Percentiles rank a stretch among this genome's conserved stretches.
These are phyloP conservation scores for Oscheius myriophilus DNA, from an alignment of 2,888 invertebrate genomes.

Conservation along the genomic window DNA sequence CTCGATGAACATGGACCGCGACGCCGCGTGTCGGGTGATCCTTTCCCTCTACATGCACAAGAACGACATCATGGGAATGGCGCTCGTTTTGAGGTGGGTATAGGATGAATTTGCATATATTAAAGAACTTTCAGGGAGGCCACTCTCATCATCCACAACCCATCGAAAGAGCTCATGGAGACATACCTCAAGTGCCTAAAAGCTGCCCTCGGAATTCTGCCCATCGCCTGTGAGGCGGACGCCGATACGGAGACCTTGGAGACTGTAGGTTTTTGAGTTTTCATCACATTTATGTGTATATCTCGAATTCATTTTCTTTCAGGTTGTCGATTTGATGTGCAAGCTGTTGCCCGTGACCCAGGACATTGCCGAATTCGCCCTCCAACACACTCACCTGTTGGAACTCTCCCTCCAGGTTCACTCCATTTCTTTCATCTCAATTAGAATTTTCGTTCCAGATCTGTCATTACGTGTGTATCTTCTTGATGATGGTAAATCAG, in stretches of 20 bases:
- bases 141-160: constrained; percentile 4
- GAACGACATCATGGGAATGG: background rate
- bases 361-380: background rate
- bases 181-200: background rate
- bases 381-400: background rate
- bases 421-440: background rate
- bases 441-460: constrained; percentile 16
- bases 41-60: background rate
- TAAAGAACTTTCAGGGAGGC: constrained; percentile 17
- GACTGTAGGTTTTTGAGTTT: background rate
- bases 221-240: background rate
- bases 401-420: constrained; percentile 2
- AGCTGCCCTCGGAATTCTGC: constrained; percentile 5
- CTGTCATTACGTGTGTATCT: constrained; percentile 13
- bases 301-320: background rate
- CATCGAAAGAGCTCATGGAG: constrained; percentile 2
- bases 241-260: background rate
- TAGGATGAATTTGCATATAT: background rate
- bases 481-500: constrained; percentile 19
- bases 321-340: constrained; percentile 4
- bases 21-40: constrained; percentile 7
- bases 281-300: no score
- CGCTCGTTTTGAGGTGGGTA: constrained; percentile 7
- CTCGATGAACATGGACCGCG: constrained; percentile 1
- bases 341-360: constrained; percentile 2